A percentile compares a stretch with the other conserved stretches of the same genome.
phyloP scores from a whole-genome alignment of 2,113 vertebrate species.

The Neomonachus schauinslandi region DNA sequence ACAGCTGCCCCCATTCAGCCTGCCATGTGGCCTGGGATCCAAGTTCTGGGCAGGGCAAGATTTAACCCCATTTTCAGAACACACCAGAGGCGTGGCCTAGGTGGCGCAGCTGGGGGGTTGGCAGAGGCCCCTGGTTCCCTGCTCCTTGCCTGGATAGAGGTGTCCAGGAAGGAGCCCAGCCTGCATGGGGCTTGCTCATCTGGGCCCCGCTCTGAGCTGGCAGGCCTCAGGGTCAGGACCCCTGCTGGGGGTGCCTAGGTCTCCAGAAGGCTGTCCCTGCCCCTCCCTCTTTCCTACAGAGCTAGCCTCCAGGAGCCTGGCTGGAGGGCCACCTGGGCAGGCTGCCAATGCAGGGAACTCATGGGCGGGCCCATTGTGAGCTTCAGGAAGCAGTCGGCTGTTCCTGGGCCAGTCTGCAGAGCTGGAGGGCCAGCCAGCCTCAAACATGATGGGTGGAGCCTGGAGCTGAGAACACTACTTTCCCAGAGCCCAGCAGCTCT shows the following conservation, averaged over 20 bases:
- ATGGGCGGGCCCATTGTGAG: neutral
- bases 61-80: neutral
- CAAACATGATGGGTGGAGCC: neutral
- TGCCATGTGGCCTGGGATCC: neutral
- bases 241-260: neutral
- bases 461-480: neutral
- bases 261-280: neutral
- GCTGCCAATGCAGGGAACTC: constrained; percentile 33
- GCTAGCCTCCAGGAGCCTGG: neutral
- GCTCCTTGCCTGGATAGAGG: neutral
- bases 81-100: neutral
- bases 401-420: neutral
- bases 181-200: neutral
- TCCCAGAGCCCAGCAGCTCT: constrained; percentile 16
- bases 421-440: neutral
- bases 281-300: neutral
- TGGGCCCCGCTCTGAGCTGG: neutral
- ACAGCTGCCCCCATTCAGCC: neutral
- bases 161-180: neutral
- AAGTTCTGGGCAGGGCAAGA: neutral
- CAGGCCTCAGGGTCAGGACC: neutral
- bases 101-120: neutral
- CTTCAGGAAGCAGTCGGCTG: constrained; percentile 24
- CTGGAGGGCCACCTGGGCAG: neutral
- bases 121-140: neutral